Evolutionary conservation across 1,140 invertebrate genomes (phyloP).

Genomic region (Leptinotarsa texana): DNA sequence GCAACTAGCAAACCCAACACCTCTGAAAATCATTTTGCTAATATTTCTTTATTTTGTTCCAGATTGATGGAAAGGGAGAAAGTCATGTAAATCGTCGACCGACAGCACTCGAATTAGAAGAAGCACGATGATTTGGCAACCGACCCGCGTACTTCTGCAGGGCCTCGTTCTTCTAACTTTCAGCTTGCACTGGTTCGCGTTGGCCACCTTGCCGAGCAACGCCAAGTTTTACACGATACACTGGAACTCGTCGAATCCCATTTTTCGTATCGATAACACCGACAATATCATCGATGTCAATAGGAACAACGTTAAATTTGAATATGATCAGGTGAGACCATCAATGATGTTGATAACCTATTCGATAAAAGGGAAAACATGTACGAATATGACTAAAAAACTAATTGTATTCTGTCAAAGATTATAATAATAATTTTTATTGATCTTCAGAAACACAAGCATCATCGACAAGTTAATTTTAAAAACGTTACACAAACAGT

Average conservation of each 20-base stretch:
- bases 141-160: conserved; percentile 32
- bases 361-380: no score
- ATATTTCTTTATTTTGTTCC: conserved; percentile 10
- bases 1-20: no score
- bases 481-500: no score
- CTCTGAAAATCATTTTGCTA: no score
- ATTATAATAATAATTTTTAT: no score
- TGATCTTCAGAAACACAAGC: no score
- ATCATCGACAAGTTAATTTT: no score
- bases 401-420: no score
- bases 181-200: conserved; percentile 40
- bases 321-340: conserved; percentile 74
- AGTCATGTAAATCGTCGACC: conserved; percentile 31
- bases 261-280: conserved; percentile 96
- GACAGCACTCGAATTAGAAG: neutral
- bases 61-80: conserved; percentile 29
- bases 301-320: conserved; percentile 88
- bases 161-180: conserved; percentile 42
- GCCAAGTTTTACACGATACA: conserved; percentile 54
- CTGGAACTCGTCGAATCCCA: conserved; percentile 60
- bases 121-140: conserved; percentile 37
- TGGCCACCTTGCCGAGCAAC: conserved; percentile 47
- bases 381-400: no score
- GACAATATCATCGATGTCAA: conserved; percentile 97
- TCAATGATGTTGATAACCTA: no score